These are phyloP conservation scores for Catocala fraxini DNA, from an alignment of 2,888 invertebrate species.

Conservation along the genomic window DNA sequence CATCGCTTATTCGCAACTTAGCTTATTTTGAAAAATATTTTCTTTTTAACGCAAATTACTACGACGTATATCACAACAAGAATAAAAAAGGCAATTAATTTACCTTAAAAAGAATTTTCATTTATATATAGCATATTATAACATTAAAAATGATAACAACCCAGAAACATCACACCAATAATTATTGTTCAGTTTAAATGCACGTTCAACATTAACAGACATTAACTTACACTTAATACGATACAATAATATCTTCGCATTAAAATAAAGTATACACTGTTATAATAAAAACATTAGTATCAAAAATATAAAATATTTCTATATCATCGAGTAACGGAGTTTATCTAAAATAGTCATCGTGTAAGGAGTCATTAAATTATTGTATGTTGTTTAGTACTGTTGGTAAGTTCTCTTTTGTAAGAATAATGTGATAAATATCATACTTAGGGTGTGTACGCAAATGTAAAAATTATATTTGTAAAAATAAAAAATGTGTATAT, in stretches of 20 bases:
- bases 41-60: too few relatives aligned
- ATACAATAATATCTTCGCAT: constrained; percentile 18
- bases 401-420: constrained; percentile 62
- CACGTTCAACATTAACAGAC: not conserved
- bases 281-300: constrained; percentile 39
- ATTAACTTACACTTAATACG: not conserved
- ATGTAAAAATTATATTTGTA: constrained; percentile 62
- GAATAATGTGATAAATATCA: constrained; percentile 79
- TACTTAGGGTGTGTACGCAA: constrained; percentile 66
- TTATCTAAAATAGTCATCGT: constrained; percentile 66
- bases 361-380: constrained; percentile 80
- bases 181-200: not conserved
- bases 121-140: too few relatives aligned
- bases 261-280: constrained; percentile 37
- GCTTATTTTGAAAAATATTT: too few relatives aligned
- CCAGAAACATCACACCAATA: not conserved
- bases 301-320: constrained; percentile 39
- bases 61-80: too few relatives aligned
- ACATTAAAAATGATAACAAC: too few relatives aligned
- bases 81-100: too few relatives aligned
- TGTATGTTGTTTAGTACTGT: constrained; percentile 72
- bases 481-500: constrained; percentile 63
- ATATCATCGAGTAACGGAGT: constrained; percentile 39
- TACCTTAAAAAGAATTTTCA: too few relatives aligned
- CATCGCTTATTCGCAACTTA: too few relatives aligned